These are phyloP conservation scores for Cinclus cinclus DNA, from an alignment of 2,113 vertebrate species.

Conservation along the genomic window DNA sequence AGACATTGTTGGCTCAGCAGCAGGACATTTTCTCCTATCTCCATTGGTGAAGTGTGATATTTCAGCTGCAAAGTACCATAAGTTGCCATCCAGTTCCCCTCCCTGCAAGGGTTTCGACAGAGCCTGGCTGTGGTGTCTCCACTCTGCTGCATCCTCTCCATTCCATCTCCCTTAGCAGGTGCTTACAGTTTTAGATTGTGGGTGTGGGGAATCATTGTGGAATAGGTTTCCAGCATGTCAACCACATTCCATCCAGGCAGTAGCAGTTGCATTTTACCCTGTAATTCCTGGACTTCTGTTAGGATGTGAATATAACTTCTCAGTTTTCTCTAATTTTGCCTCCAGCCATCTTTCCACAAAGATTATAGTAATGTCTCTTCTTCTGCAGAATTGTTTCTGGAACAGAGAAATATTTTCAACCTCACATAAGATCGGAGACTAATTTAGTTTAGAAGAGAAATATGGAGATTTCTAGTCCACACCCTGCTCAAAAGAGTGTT, in stretches of 20 bases:
- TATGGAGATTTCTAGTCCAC: neutral
- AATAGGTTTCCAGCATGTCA: neutral
- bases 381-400: neutral
- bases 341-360: neutral
- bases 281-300: neutral
- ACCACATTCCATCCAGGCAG: neutral
- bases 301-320: neutral
- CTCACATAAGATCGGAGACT: neutral
- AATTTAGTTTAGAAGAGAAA: neutral
- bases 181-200: neutral
- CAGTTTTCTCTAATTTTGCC: neutral
- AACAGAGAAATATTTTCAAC: neutral
- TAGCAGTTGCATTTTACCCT: neutral
- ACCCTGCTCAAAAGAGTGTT: neutral
- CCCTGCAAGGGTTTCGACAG: neutral
- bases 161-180: neutral
- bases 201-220: neutral
- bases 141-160: neutral
- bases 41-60: neutral
- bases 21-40: neutral
- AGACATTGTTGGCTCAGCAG: neutral
- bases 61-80: neutral
- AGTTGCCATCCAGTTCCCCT: rapidly evolving
- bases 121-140: neutral
- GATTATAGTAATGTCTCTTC: neutral